Evolutionary conservation across 2,797 vertebrate species (phyloP), one percentile per base, ranked within the genome.

Genomic region (Scarus forsteni): DNA sequence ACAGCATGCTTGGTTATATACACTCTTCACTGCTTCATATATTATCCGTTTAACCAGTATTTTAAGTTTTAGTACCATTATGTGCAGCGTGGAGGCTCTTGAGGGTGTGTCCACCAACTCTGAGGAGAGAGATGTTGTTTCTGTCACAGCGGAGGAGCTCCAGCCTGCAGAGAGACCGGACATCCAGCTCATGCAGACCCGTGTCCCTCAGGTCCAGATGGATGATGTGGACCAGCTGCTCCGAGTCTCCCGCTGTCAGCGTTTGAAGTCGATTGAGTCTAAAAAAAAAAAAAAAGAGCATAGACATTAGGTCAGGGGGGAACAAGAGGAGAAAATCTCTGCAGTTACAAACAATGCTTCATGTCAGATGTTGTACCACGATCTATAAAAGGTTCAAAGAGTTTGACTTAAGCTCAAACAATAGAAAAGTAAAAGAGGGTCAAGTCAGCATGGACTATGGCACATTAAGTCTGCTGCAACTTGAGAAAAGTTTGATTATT

Each of bases 111-210:
- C 97, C 97, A 3, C 94, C 91, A 79, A 97, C 90, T 83, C 92
- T 93, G 54, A 99, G 90, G 4, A 92, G 85, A 10, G 92, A 86
- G 69, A 99, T 93, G 0, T 90, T 75, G 90, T 99, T 99, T 78
- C 98, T 92, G 88, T 99, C 97, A 87, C 98, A 99, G 94, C 97
- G 97, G 14, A 99, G 91, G 72, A 98, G 93, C 89, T 99, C 98
- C 36, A 98, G 92, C 0, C 93, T 94, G 57, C 93, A 94, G 70
- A 99, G 95, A 73, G 94, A 36, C 1, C 92, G 91, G 40, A 95
- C 93, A 3, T 99, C 96, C 73, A 99, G 93, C 65, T 96, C 94
- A 19, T 66, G 88, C 2, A 99, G 93, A 68, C 95, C 94, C 45
- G 97, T 95, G 81, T 99, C 97, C 65, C 98, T 94, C 62, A 99